Evolutionary conservation across 2,888 invertebrate species (phyloP).

Genomic region (Hydrotaea diabolus): DNA sequence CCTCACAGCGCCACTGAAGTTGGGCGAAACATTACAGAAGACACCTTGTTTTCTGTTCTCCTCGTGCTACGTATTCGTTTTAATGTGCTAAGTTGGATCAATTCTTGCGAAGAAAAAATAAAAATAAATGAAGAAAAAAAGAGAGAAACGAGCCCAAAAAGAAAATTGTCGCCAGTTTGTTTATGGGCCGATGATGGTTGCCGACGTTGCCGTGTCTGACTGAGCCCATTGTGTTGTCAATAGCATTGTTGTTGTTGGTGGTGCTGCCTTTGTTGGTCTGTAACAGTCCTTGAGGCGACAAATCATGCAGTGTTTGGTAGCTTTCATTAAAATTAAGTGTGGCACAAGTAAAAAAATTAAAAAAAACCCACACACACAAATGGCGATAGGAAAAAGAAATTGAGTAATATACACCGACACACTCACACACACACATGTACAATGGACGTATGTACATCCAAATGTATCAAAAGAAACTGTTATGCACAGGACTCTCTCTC

Average conservation of each 20-base stretch:
- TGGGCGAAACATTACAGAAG: neutral
- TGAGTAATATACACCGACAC: constrained; percentile 6
- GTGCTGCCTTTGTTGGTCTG: constrained; percentile 1
- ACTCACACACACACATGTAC: constrained; percentile 2
- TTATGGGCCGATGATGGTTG: constrained; percentile 17
- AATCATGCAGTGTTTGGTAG: constrained; percentile 58
- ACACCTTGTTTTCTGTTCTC: neutral
- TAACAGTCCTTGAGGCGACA: constrained; percentile 59
- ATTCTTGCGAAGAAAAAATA: neutral
- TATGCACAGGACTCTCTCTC: neutral
- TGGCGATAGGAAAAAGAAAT: neutral
- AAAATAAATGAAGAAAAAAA: neutral
- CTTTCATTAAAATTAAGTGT: constrained; percentile 56
- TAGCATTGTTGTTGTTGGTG: neutral
- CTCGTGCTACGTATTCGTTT: neutral
- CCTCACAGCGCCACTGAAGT: neutral
- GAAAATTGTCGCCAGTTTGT: constrained; percentile 61
- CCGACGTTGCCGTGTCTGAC: neutral
- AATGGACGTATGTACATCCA: neutral
- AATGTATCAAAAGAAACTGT: constrained; percentile 35
- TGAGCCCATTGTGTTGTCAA: neutral
- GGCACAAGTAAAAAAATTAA: constrained; percentile 41
- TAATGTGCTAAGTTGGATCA: constrained; percentile 18
- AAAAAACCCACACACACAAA: constrained; percentile 6
- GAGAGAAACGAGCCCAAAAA: constrained; percentile 34